Evolutionary conservation across 1,140 invertebrate genomes (phyloP).

Genomic region (Drosophila pruinosa): DNA sequence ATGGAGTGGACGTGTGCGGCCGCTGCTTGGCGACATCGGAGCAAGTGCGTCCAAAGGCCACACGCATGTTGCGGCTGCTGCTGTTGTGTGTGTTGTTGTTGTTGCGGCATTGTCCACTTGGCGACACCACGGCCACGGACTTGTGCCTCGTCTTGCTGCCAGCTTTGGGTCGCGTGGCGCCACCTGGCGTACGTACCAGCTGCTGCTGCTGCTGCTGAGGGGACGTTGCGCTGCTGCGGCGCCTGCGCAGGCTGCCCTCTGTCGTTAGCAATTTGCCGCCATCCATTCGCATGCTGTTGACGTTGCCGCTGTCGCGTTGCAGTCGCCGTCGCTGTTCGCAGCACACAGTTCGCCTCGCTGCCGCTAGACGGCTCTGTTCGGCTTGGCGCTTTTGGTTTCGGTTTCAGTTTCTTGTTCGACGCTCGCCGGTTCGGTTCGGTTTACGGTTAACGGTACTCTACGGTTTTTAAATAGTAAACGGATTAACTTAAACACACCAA

Average conservation of each 20-base stretch:
- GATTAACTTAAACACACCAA: not conserved
- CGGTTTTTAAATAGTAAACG: constrained; percentile 25
- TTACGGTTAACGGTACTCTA: constrained; percentile 8
- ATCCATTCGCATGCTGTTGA: constrained; percentile 14
- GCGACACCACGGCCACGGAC: not conserved
- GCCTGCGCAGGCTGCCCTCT: constrained; percentile 51
- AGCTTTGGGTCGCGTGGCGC: not conserved
- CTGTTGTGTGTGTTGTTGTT: not conserved
- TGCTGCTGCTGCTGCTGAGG: constrained; percentile 1
- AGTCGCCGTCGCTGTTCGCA: constrained; percentile 1
- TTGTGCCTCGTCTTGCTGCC: not conserved
- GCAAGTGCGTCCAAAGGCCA: constrained; percentile 6
- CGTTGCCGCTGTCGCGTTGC: not conserved
- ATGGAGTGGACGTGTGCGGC: not conserved
- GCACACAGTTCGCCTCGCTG: constrained; percentile 13
- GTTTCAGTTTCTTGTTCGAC: constrained; percentile 70
- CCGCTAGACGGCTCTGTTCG: constrained; percentile 18
- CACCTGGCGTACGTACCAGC: not conserved
- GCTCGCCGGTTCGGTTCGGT: constrained; percentile 70
- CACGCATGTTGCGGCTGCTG: not conserved
- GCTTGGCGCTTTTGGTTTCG: constrained; percentile 41
- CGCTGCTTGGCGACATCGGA: not conserved
- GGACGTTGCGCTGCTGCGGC: constrained; percentile 25
- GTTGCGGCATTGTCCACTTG: not conserved
- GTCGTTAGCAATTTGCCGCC: not conserved